These are phyloP conservation scores for Timandra comae DNA, from an alignment of 2,888 invertebrate genomes.

Conservation along the genomic window DNA sequence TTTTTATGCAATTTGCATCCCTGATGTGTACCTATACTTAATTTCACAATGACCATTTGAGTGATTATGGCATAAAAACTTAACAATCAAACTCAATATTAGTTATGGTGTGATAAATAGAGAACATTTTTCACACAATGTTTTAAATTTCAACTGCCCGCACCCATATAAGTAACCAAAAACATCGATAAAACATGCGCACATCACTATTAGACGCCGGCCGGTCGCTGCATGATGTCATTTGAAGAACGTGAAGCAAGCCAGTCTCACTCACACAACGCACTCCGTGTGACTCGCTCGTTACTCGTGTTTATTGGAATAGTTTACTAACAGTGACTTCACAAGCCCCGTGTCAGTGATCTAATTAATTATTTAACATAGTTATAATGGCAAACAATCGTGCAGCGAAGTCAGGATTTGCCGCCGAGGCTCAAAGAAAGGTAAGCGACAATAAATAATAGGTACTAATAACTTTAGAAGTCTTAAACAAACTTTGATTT, in stretches of 20 bases:
- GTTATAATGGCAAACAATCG: constrained; percentile 85
- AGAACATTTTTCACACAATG: too few species aligned
- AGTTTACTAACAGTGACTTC: constrained; percentile 62
- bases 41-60: too few species aligned
- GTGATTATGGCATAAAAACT: too few species aligned
- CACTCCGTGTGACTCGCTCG: constrained; percentile 43
- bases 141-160: too few species aligned
- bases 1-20: too few species aligned
- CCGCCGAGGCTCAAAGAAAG: constrained; percentile 96
- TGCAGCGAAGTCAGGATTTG: constrained; percentile 95
- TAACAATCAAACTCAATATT: too few species aligned
- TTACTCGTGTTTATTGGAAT: constrained; percentile 32
- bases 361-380: constrained; percentile 53
- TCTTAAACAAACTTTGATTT: too few species aligned
- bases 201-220: constrained; percentile 32
- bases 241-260: constrained; percentile 33
- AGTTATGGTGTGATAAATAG: too few species aligned
- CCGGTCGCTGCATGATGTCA: constrained; percentile 64
- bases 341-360: constrained; percentile 65
- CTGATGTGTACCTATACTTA: too few species aligned
- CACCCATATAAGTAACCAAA: too few species aligned
- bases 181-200: constrained; percentile 27
- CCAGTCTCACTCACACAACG: constrained; percentile 60
- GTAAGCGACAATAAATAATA: constrained; percentile 72
- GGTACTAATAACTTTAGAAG: constrained; percentile 4